Percentiles rank a stretch among this genome's conserved stretches.
Conservation (phyloP, 2,113 vertebrate species). For the Phalacrocorax carbo region DNA sequence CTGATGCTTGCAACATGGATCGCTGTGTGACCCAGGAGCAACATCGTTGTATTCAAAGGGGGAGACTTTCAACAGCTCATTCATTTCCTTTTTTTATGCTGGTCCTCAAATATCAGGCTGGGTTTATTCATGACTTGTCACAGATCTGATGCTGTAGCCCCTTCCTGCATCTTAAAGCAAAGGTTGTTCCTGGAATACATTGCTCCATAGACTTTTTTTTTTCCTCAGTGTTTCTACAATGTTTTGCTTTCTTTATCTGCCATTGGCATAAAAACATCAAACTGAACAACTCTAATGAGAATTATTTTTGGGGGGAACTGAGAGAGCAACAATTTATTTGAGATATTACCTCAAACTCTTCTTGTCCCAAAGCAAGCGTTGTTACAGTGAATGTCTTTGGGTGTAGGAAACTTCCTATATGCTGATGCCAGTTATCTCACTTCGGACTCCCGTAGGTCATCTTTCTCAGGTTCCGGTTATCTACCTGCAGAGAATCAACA, state of each 20-base stretch:
- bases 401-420: not conserved
- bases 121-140: not conserved
- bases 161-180: not conserved
- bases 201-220: not conserved
- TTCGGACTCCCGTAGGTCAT: not conserved
- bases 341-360: not conserved
- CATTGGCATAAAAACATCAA: not conserved
- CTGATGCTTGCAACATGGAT: not conserved
- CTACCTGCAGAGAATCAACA: not conserved
- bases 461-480: not conserved
- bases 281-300: not conserved
- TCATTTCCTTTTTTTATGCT: not conserved
- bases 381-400: not conserved
- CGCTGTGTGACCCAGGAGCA: accelerated
- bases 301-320: not conserved
- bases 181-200: not conserved
- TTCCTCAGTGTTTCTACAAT: not conserved
- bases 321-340: not conserved
- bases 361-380: not conserved
- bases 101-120: not conserved
- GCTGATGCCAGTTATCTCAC: not conserved
- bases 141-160: not conserved
- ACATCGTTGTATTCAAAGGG: not conserved
- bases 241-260: not conserved
- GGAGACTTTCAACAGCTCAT: not conserved